Conservation (phyloP, 1,140 invertebrate genomes). For the Laodelphax striatellus region DNA sequence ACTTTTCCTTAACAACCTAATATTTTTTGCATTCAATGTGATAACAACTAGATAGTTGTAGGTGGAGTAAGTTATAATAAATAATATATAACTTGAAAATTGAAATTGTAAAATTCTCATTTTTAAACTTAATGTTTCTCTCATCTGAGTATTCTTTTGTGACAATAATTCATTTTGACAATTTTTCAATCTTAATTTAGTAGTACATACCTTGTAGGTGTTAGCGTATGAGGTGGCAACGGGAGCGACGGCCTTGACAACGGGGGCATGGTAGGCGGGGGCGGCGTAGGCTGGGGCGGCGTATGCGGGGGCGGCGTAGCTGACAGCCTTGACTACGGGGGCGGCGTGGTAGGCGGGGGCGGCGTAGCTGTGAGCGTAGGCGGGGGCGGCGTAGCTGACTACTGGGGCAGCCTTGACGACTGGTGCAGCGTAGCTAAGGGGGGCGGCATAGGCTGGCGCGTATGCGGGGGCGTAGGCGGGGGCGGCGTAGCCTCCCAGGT, state of each 20-base stretch:
- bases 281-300: slow-evolving; percentile 15
- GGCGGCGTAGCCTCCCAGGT: slow-evolving; percentile 16
- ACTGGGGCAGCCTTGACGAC: background rate
- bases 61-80: too few species aligned
- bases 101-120: too few species aligned
- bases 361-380: slow-evolving; percentile 19
- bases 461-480: too few species aligned
- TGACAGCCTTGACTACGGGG: slow-evolving; percentile 19
- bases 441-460: slow-evolving; percentile 27
- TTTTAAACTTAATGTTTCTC: too few species aligned
- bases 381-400: slow-evolving; percentile 13
- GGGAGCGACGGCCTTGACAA: slow-evolving; percentile 8
- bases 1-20: too few species aligned
- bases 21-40: too few species aligned
- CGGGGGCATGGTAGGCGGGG: slow-evolving; percentile 16
- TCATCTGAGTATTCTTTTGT: too few species aligned
- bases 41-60: too few species aligned
- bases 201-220: slow-evolving; percentile 18
- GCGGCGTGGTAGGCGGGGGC: slow-evolving; percentile 21
- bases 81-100: too few species aligned
- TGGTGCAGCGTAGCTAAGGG: slow-evolving; percentile 29
- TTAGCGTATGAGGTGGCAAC: slow-evolving; percentile 16
- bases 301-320: slow-evolving; percentile 16
- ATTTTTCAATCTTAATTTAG: too few species aligned
- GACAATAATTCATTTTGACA: too few species aligned